phyloP scores from a whole-genome alignment of 2,888 invertebrate species.

The Rotaria magnacalcarata region DNA sequence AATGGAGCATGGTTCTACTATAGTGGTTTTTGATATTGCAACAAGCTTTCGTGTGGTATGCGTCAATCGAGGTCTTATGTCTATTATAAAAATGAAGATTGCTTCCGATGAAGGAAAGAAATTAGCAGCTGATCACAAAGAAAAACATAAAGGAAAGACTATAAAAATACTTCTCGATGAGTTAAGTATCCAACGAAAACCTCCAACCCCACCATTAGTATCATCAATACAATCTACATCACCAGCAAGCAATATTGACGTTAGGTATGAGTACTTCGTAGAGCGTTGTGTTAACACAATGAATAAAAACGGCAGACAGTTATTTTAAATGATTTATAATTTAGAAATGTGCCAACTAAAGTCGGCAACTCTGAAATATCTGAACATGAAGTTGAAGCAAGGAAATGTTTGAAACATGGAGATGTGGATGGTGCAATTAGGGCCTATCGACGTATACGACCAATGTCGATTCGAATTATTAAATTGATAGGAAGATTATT shows the following conservation, averaged over 20 bases:
- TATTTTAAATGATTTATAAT: no score
- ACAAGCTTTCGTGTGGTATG: background rate
- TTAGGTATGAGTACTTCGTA: no score
- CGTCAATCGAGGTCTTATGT: background rate
- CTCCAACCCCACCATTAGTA: background rate
- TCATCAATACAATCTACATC: background rate
- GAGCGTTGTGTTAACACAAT: no score
- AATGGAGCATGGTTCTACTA: background rate
- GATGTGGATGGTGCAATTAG: background rate
- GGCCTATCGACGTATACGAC: background rate
- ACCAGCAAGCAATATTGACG: no score
- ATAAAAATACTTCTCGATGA: background rate
- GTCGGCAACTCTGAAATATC: background rate
- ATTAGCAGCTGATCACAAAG: background rate
- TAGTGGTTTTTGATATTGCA: background rate
- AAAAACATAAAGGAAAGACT: background rate
- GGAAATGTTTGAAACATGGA: background rate
- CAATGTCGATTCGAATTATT: background rate
- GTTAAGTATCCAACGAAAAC: background rate
- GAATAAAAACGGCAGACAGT: no score
- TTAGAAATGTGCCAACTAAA: background rate
- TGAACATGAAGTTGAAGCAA: background rate
- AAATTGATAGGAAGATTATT: background rate
- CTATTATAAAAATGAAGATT: background rate
- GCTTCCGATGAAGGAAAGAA: background rate